Evolutionary conservation across 2,888 invertebrate species (phyloP), one percentile per base, ranked within the genome.

Genomic region (Drosophila phalerata): DNA sequence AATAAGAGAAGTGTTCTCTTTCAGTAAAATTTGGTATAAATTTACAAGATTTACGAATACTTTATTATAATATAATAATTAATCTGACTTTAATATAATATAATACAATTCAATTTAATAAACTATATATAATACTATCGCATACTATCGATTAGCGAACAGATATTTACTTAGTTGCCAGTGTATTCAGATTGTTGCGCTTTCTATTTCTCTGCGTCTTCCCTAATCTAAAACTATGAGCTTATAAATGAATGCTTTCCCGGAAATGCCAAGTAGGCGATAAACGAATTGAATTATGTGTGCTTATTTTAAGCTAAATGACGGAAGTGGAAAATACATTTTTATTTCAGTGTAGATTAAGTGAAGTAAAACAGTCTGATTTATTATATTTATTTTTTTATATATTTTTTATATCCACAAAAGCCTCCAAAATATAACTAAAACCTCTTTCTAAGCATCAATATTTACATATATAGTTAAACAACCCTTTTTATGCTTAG

Each of bases 401-500:
- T n/a, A n/a, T n/a, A n/a, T n/a, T n/a, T n/a, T n/a, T n/a, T n/a
- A n/a, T n/a, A n/a, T n/a, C n/a, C n/a, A n/a, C n/a, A n/a, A n/a
- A n/a, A n/a, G n/a, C n/a, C n/a, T n/a, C n/a, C n/a, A n/a, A n/a
- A n/a, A 30, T 6, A 5, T 15, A 45, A 43, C 15, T 22, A 1
- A 5, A 34, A 15, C 34, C 8, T 6, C 22, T n/a, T 25, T 8
- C 9, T 4, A 38, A 38, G 9, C n/a, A 13, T 13, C 3, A 42
- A 5, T 2, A 3, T 19, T 5, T 5, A 9, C 6, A 15, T 37
- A 15, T 6, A 22, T 37, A 13, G 42, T 32, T 37, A 28, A 57
- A 15, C 60, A 47, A 61, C 60, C 66, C 73, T 37, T 78, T 69
- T 43, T 51, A 2, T 17, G 28, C 17, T 10, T 30, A 6, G 13